Evolutionary conservation across 2,797 vertebrate genomes (phyloP), one percentile per base, ranked within the genome.

Genomic region (Chromobotia macracanthus): DNA sequence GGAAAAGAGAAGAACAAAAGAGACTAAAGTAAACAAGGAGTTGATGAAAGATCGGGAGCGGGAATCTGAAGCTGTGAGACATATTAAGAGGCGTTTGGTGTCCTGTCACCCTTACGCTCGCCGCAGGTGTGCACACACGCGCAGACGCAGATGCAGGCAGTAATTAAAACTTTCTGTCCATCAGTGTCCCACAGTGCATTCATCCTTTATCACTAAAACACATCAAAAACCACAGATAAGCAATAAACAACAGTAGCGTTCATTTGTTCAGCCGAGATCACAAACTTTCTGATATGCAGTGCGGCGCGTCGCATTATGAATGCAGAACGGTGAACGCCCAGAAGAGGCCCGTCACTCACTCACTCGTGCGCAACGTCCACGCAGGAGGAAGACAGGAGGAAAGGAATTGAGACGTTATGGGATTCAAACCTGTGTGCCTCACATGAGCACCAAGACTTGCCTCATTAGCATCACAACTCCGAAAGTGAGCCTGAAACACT

Each of bases 101-200:
- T 79, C 81, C 72, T 51, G 38, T 82, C 72, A 84, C 84, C 79
- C 80, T 61, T 44, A 70, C 28, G 41, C 75, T 74, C 68, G 38
- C 75, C 71, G 80, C 83, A 87, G 86, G 84, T 84, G 82, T 41
- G 2, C 56, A 16, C 19, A 56, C 70, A 25, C 31, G 35, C 67
- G 56, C 53, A 68, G 18, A 63, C 51, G 46, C 67, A 25, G 28
- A 31, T 41, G 68, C 73, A 55, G 21, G 50, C 64, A 73, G 80
- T 85, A 86, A 86, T 87, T 87, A 87, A 86, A 79, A 74, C 74
- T 63, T 71, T 73, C 73, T 79, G 79, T 77, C 66, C 48, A 74
- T 72, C 80, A 77, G 75, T 73, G 64, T 68, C 46, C 76, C 65
- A 77, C 76, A 81, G 25, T 46, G 28, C 64, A 56, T 66, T 79